Conservation (phyloP, 2,113 vertebrate genomes). For the Anoura caudifer region DNA sequence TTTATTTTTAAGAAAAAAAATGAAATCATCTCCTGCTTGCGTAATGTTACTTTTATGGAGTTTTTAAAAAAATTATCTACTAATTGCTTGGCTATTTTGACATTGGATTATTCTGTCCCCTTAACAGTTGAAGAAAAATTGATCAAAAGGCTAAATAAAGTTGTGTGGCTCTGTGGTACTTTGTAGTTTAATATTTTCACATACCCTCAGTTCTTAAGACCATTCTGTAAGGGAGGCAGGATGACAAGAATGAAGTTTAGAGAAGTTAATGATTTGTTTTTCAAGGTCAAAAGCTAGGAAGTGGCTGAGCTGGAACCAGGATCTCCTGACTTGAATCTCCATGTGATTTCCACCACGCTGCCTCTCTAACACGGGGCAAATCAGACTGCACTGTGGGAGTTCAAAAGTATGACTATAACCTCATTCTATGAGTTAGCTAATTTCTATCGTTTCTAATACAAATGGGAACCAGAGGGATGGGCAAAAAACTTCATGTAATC, state of each 20-base stretch:
- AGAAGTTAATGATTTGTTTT: conserved; percentile 33
- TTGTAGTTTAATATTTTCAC: not conserved
- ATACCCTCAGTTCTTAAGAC: not conserved
- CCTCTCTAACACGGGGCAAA: conserved; percentile 3
- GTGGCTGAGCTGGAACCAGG: not conserved
- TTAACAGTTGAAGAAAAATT: conserved; percentile 7
- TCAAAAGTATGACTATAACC: conserved; percentile 48
- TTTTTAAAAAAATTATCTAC: not conserved
- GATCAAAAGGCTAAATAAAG: not conserved
- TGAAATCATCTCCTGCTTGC: not conserved
- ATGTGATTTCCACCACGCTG: not conserved
- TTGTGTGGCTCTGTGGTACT: not conserved
- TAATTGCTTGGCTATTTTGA: conserved; percentile 31
- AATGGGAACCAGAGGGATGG: not conserved
- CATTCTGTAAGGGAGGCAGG: not conserved
- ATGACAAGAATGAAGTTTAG: not conserved
- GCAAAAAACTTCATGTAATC: not conserved
- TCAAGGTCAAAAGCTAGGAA: conserved; percentile 15
- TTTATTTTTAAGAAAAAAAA: not conserved
- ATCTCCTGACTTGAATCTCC: conserved; percentile 15
- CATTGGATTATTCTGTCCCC: conserved; percentile 1
- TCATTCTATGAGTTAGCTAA: conserved; percentile 5
- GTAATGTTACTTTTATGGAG: not conserved
- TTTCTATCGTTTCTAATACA: conserved; percentile 36
- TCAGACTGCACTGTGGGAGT: not conserved